Base-by-base conservation (phyloP, 1,140 invertebrate species). In the Panulirus ornatus region DNA sequence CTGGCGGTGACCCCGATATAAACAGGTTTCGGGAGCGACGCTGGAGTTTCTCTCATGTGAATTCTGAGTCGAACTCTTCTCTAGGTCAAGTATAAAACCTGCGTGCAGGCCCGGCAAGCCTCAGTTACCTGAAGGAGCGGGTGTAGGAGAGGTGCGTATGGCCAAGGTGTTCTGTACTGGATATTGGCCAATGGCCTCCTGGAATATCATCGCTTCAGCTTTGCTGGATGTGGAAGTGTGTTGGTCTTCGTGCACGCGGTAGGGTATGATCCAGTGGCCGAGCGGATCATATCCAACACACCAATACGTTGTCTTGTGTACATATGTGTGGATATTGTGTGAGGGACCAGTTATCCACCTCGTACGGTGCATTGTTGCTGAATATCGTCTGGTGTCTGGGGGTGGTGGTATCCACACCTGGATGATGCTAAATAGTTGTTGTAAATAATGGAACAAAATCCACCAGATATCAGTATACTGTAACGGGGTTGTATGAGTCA, bases 11-110 rank as follows among this genome's bases (percentile, higher is more conserved):
- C 76, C 76, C 36, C 42, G 40, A 47, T 79, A 51, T 42, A 11
- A 51, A 51, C 76, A 27, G 76, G 76, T 79, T 79, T 79, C 76
- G 76, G 38, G 75, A 16, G 42, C 76, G 42, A 11, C 22, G 76
- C 16, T 27, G 40, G 76, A 79, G 76, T 79, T 79, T 79, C 76
- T 79, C 76, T 42, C 30, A n/a, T 14, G 42, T 79, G 76, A 51
- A 79, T 40, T 79, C 76, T 42, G 42, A 79, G 19, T 79, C 76
- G 76, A 79, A 79, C 42, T 47, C 76, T 42, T 47, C 76, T 79
- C 19, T 79, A 79, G 76, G 76, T 79, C 76, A 79, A 44, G 76
- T 79, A 79, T 79, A 79, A 79, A 79, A 79, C 42, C 9, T 22
- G 42, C 22, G 22, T 40, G 40, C 76, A 22, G 42, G 51, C 14